Percentiles rank a stretch among this genome's conserved stretches.
phyloP scores from a whole-genome alignment of 2,113 vertebrate genomes.

The Procavia capensis region DNA sequence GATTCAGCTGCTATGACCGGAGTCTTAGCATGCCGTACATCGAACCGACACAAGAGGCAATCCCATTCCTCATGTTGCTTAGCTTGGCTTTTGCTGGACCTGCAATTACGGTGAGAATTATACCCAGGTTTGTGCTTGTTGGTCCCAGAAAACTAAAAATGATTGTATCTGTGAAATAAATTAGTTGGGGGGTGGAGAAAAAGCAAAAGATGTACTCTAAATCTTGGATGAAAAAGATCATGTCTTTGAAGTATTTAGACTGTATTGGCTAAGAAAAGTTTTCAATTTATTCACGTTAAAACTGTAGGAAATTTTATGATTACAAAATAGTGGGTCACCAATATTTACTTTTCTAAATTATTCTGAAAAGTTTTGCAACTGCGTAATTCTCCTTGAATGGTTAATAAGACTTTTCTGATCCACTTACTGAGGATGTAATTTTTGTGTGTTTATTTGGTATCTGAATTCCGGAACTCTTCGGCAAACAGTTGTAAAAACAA shows the following conservation, averaged over 20 bases:
- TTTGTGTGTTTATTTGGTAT: not conserved
- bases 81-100: constrained; percentile 97
- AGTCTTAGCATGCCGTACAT: constrained; percentile 98
- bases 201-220: not conserved
- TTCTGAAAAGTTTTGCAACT: not conserved
- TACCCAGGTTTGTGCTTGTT: not conserved
- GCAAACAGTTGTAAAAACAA: too few species aligned
- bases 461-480: not conserved
- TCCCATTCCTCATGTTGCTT: constrained; percentile 97
- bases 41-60: constrained; percentile 95
- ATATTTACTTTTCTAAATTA: not conserved
- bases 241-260: not conserved
- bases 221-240: not conserved
- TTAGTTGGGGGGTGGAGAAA: not conserved
- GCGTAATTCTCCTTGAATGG: not conserved
- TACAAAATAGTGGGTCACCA: not conserved
- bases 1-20: constrained; percentile 97
- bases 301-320: not conserved
- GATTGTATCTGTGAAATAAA: not conserved
- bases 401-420: not conserved
- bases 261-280: not conserved
- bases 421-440: not conserved
- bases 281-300: not conserved
- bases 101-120: constrained; percentile 92
- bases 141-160: not conserved